Conservation (phyloP, 2,113 vertebrate genomes). For the Eurypyga helias region DNA sequence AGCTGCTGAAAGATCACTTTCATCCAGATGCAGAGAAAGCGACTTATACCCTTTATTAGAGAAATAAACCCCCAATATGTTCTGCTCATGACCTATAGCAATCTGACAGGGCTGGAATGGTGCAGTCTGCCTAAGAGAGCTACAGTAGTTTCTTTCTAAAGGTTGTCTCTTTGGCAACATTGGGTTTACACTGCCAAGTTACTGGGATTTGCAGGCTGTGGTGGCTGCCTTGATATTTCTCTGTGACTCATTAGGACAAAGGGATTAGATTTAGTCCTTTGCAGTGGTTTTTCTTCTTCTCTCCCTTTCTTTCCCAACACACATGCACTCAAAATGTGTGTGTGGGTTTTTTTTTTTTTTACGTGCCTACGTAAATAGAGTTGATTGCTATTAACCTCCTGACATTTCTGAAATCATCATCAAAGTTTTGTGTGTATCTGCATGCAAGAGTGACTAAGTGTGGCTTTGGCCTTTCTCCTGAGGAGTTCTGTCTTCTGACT, state of each 20-base stretch:
- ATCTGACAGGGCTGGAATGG: neutral
- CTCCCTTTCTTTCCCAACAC: neutral
- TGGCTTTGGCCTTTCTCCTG: neutral
- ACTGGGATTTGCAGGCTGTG: neutral
- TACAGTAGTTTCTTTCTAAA: neutral
- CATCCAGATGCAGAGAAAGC: constrained; percentile 14
- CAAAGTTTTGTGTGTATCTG: neutral
- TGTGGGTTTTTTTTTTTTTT: neutral
- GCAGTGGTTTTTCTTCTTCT: neutral
- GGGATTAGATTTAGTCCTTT: neutral
- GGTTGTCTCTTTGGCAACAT: constrained; percentile 21
- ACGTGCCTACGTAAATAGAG: neutral
- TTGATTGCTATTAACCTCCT: neutral
- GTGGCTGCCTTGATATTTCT: neutral
- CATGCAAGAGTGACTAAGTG: neutral
- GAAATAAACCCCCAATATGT: constrained; percentile 14
- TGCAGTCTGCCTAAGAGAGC: neutral
- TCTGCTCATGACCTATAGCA: neutral
- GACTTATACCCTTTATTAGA: constrained; percentile 17
- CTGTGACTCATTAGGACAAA: neutral
- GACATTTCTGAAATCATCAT: neutral
- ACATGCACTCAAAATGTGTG: accelerated
- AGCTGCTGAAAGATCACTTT: constrained; percentile 44
- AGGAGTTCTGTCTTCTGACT: neutral
- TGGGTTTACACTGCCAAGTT: neutral